phyloP scores from a whole-genome alignment of 2,113 vertebrate genomes.

The Paralichthys olivaceus region DNA sequence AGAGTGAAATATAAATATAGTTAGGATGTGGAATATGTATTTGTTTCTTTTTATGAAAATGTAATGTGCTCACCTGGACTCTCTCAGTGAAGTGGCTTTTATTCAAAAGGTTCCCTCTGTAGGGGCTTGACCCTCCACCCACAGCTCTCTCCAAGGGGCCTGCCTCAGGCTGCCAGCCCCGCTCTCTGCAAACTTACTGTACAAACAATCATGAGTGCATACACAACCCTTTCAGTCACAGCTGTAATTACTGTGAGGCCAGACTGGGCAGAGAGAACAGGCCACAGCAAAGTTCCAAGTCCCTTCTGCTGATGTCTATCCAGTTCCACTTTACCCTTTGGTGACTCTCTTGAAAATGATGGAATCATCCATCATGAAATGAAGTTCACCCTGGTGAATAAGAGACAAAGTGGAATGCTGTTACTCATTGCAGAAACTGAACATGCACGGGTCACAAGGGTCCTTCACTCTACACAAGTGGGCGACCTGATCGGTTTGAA shows the following conservation, averaged over 20 bases:
- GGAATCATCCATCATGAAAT: neutral
- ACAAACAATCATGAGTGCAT: conserved; percentile 48
- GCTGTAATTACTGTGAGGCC: conserved; percentile 61
- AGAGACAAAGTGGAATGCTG: neutral
- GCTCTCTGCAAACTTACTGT: conserved; percentile 55
- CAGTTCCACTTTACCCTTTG: conserved; percentile 31
- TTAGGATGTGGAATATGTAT: neutral
- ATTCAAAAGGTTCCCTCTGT: conserved; percentile 67
- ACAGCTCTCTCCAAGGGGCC: conserved; percentile 60
- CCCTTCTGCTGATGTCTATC: conserved; percentile 21
- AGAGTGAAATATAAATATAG: too few species aligned
- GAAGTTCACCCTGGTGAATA: neutral
- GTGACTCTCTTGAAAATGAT: neutral
- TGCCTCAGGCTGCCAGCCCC: conserved; percentile 53
- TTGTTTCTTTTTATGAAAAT: conserved; percentile 48
- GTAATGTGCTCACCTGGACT: conserved; percentile 57
- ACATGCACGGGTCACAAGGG: neutral
- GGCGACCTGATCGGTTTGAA: neutral
- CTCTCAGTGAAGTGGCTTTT: conserved; percentile 63
- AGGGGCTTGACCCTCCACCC: conserved; percentile 55
- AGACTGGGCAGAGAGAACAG: conserved; percentile 42
- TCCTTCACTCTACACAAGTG: neutral
- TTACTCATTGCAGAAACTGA: neutral
- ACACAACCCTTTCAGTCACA: conserved; percentile 15
- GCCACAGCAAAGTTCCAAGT: conserved; percentile 52